phyloP scores from a whole-genome alignment of 2,888 invertebrate genomes.

The Autographa gamma region DNA sequence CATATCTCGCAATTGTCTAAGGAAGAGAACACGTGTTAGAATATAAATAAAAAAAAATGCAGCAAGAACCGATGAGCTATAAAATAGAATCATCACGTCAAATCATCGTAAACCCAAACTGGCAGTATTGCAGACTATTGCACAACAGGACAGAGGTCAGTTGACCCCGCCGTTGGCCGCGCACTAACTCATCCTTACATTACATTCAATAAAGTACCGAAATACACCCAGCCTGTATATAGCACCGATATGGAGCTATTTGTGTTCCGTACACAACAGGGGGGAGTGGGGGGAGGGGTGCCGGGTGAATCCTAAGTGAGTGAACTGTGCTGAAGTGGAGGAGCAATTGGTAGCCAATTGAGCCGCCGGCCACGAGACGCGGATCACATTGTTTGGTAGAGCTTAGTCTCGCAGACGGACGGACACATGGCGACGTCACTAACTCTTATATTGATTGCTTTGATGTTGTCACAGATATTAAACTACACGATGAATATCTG shows the following conservation, averaged over 20 bases:
- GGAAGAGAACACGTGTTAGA: no score
- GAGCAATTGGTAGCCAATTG: constrained; percentile 3
- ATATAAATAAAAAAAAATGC: no score
- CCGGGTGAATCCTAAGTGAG: neutral
- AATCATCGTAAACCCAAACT: neutral
- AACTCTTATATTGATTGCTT: neutral
- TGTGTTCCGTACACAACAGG: neutral
- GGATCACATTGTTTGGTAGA: neutral
- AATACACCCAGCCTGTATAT: neutral
- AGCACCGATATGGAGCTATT: neutral
- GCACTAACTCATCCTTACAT: neutral
- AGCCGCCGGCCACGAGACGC: neutral
- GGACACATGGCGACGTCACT: neutral
- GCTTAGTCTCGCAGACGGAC: neutral
- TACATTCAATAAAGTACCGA: neutral
- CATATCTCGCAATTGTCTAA: no score
- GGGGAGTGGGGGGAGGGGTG: neutral
- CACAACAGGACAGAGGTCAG: neutral
- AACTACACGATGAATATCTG: no score
- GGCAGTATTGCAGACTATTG: neutral
- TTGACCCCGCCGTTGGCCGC: neutral
- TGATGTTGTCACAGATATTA: neutral
- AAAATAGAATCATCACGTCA: no score
- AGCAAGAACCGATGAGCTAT: no score
- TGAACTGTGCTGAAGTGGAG: neutral